phyloP scores from a whole-genome alignment of 2,113 vertebrate genomes.

The Scytalopus superciliaris region DNA sequence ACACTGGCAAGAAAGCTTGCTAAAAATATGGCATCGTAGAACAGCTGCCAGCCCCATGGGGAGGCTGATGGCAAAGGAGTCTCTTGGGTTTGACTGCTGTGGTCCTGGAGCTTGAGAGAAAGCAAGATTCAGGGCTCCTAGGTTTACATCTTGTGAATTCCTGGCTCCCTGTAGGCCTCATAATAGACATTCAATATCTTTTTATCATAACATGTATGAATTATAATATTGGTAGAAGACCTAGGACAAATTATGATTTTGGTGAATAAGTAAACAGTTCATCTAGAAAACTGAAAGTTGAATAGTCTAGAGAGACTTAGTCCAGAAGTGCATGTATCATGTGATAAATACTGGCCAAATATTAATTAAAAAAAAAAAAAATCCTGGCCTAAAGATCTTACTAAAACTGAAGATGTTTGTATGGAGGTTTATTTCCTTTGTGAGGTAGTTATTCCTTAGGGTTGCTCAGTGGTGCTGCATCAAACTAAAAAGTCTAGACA shows the following conservation, averaged over 20 bases:
- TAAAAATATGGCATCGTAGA: background rate
- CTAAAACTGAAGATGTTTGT: background rate
- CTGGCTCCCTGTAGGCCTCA: background rate
- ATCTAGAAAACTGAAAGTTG: background rate
- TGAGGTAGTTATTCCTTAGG: background rate
- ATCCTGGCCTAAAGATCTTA: background rate
- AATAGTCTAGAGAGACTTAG: background rate
- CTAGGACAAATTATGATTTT: background rate
- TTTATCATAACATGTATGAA: background rate
- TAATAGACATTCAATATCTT: background rate
- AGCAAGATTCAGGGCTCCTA: background rate
- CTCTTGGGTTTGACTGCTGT: background rate
- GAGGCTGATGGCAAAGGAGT: background rate
- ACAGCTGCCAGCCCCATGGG: background rate
- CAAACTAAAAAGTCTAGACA: background rate
- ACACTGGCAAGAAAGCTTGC: background rate
- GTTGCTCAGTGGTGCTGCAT: background rate
- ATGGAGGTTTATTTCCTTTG: background rate
- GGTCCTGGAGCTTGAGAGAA: background rate
- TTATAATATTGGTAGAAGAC: background rate
- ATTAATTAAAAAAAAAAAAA: background rate
- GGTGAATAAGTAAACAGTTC: background rate
- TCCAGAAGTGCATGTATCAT: background rate
- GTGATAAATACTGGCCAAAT: background rate
- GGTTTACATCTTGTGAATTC: background rate